Percentiles rank a stretch among this genome's conserved stretches.
Evolutionary conservation across 1,140 invertebrate genomes (phyloP).

Genomic region (Drosophila repleta): DNA sequence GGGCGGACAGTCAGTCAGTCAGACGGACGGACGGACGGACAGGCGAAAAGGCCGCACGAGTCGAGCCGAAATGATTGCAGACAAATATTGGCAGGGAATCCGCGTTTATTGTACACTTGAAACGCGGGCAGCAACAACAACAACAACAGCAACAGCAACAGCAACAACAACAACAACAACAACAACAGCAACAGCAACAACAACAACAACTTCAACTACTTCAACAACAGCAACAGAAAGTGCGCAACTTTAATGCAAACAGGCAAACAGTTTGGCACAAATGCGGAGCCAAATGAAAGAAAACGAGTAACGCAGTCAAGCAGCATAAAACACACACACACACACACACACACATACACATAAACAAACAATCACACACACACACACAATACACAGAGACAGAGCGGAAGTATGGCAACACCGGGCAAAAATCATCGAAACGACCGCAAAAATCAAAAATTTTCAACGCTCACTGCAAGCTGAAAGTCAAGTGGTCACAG

Average conservation of each 20-base stretch:
- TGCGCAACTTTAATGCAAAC: slow-evolving; percentile 62
- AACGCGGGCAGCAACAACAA: slow-evolving; percentile 20
- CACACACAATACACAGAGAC: background rate
- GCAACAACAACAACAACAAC: slow-evolving; percentile 6
- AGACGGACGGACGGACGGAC: slow-evolving; percentile 14
- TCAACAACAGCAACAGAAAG: slow-evolving; percentile 9
- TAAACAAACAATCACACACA: slow-evolving; percentile 8
- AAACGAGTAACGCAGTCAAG: slow-evolving; percentile 1
- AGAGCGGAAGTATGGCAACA: slow-evolving; percentile 26
- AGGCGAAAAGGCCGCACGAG: slow-evolving; percentile 33
- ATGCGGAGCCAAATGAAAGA: slow-evolving; percentile 13
- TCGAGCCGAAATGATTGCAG: slow-evolving; percentile 76
- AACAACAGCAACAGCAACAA: slow-evolving; percentile 2
- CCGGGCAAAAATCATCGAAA: slow-evolving; percentile 59
- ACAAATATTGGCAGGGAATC: slow-evolving; percentile 77
- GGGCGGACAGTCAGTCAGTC: background rate
- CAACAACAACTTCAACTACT: background rate
- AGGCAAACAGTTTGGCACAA: slow-evolving; percentile 48
- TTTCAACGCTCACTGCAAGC: slow-evolving; percentile 20
- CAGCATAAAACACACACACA: slow-evolving; percentile 12
- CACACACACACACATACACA: slow-evolving; percentile 15
- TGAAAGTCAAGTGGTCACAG: background rate
- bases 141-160: slow-evolving; percentile 4
- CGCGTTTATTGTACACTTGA: slow-evolving; percentile 78
- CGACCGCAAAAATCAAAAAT: slow-evolving; percentile 68